Base-by-base conservation (phyloP, 1,140 invertebrate species). In the Colletes latitarsis region DNA sequence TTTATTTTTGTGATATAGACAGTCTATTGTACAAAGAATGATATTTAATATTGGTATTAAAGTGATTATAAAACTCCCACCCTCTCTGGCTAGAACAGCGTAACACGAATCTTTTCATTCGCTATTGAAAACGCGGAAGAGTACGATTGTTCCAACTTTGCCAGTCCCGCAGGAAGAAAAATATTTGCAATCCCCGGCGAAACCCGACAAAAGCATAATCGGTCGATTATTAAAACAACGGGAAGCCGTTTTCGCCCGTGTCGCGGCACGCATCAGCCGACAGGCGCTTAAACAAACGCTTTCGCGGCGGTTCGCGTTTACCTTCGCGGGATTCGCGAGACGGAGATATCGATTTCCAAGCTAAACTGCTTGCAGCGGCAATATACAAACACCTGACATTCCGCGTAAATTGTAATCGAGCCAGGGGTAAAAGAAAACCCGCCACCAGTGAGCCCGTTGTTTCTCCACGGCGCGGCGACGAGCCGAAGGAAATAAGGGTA, bases 371-470 rank as follows among this genome's bases (percentile, higher is more conserved):
- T 49, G 52, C 62, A 72, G 82, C 77, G 78, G 86, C 78, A 81
- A 86, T 82, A 82, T 52, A 81, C 82, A 85, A 85, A 84, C 84
- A 84, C 78, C 78, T 85, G 84, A 69, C 83, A 83, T 77, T 81
- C 72, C 72, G 43, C 62, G 70, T 66, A 86, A 82, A 86, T 43
- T 70, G 81, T 83, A 86, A 86, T 86, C 73, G 84, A 86, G 80
- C 19, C 55, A 58, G 67, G 67, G 52, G 72, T 64, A 75, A 85
- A 73, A 49, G 49, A 49, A 85, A 85, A 88, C 53, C 63, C 57
- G 39, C 55, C 43, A 53, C 43, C 53, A n/a, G 77, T 66, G 62
- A 71, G 78, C 70, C 55, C 60, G 68, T 83, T 87, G 83, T 87
- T 85, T 77, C 75, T 82, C 77, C 60, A 62, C 82, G 30, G 60